Conservation (phyloP, 2,113 vertebrate species). For the Prionailurus bengalensis region DNA sequence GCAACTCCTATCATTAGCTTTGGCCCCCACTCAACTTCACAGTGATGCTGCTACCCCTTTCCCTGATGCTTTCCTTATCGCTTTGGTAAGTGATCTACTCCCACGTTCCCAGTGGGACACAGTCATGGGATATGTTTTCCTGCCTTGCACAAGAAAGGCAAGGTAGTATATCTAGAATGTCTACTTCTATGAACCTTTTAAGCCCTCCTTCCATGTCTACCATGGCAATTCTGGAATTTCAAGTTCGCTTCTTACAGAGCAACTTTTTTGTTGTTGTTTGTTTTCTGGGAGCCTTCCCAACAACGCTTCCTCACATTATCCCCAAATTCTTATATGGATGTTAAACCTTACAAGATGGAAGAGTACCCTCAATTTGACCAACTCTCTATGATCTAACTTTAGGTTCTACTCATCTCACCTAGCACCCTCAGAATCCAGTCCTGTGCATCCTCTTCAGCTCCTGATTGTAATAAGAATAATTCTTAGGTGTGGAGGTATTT, state of each 20-base stretch:
- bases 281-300: not conserved
- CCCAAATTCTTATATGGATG: not conserved
- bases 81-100: not conserved
- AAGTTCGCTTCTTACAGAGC: not conserved
- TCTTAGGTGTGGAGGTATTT: not conserved
- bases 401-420: not conserved
- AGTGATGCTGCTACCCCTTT: not conserved
- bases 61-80: not conserved
- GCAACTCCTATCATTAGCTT: not conserved
- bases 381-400: not conserved
- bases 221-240: not conserved
- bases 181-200: not conserved
- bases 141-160: not conserved
- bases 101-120: not conserved
- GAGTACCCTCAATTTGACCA: not conserved
- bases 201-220: not conserved
- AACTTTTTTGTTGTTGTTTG: not conserved
- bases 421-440: not conserved
- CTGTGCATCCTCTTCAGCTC: not conserved
- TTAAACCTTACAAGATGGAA: not conserved
- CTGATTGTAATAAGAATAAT: not conserved
- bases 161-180: not conserved
- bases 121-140: not conserved
- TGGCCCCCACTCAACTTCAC: not conserved
- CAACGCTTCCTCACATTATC: not conserved